Conservation (phyloP, 2,888 invertebrate genomes). For the Congeria kusceri region DNA sequence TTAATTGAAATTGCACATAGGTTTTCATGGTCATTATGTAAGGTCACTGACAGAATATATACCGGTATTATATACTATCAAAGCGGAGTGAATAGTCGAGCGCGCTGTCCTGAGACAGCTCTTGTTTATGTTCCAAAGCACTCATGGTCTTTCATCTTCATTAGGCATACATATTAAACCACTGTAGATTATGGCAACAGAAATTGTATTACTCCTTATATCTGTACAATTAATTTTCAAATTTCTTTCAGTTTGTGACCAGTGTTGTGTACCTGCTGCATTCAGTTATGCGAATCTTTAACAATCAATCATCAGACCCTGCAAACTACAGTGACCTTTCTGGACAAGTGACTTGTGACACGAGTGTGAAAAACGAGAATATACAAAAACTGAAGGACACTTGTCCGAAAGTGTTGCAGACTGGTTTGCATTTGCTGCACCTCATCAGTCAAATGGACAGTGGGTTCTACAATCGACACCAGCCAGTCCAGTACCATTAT, state of each 20-base stretch:
- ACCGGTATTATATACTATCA: too few relatives aligned
- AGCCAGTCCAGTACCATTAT: conserved; percentile 66
- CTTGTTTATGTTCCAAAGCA: too few relatives aligned
- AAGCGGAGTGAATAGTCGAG: too few relatives aligned
- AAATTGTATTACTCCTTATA: too few relatives aligned
- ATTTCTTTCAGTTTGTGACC: conserved; percentile 57
- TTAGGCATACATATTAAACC: too few relatives aligned
- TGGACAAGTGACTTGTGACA: not conserved
- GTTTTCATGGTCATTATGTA: too few relatives aligned
- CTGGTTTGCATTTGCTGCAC: conserved; percentile 67
- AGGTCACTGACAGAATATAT: too few relatives aligned
- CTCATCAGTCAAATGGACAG: conserved; percentile 63
- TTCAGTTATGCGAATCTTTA: conserved; percentile 36
- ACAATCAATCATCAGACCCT: conserved; percentile 1
- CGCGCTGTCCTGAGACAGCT: too few relatives aligned
- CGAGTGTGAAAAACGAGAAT: conserved; percentile 27
- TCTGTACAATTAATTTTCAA: not conserved
- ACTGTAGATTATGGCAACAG: too few relatives aligned
- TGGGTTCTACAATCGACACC: conserved; percentile 58
- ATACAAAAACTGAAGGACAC: conserved; percentile 7
- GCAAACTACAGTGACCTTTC: not conserved
- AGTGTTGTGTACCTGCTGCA: conserved; percentile 53
- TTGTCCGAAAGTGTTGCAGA: conserved; percentile 49
- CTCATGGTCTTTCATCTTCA: too few relatives aligned
- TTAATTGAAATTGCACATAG: too few relatives aligned